phyloP scores from a whole-genome alignment of 2,113 vertebrate genomes.

The Anoplopoma fimbria region DNA sequence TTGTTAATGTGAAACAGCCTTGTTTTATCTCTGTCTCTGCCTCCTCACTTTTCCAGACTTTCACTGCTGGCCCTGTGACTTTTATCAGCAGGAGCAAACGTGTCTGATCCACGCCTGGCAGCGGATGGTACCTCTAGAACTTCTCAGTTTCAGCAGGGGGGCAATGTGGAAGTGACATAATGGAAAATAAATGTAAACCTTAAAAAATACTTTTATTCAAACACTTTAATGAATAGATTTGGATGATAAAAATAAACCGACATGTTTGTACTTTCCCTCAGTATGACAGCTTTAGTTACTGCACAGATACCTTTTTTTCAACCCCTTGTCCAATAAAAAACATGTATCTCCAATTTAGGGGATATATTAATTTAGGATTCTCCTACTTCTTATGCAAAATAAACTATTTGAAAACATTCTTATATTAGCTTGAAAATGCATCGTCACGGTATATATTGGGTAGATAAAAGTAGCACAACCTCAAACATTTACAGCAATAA shows the following conservation, averaged over 20 bases:
- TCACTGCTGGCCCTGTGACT: conserved; percentile 80
- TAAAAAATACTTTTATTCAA: neutral
- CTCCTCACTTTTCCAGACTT: conserved; percentile 74
- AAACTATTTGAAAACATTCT: neutral
- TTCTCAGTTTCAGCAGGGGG: neutral
- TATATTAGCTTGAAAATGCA: too few relatives aligned
- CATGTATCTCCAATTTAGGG: neutral
- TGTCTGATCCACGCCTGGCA: conserved; percentile 50
- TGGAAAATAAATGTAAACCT: neutral
- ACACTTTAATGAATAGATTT: conserved; percentile 17
- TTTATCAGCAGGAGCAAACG: conserved; percentile 85
- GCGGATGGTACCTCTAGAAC: neutral
- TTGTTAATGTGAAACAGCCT: neutral
- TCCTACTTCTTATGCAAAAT: neutral
- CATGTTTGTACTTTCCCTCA: neutral
- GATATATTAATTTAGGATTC: neutral
- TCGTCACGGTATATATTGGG: neutral
- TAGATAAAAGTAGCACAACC: neutral
- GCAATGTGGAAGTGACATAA: neutral
- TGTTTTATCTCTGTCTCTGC: conserved; percentile 8
- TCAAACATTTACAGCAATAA: neutral
- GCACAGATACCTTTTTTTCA: neutral
- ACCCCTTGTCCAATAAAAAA: neutral
- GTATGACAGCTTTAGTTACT: neutral
- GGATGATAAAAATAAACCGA: neutral